Evolutionary conservation across 2,797 vertebrate species (phyloP).

Genomic region (Pristis pectinata): DNA sequence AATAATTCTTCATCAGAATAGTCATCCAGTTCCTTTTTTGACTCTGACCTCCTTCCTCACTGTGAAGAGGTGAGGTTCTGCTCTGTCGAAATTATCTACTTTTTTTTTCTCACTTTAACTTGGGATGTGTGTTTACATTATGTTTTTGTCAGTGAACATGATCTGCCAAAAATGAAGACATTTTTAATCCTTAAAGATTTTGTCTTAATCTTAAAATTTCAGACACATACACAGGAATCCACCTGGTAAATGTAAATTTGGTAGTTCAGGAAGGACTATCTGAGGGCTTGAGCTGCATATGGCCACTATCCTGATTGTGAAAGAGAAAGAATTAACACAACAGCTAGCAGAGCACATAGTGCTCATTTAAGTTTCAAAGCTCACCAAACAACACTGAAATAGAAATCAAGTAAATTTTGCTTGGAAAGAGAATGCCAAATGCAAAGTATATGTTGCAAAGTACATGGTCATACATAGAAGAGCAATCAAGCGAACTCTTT

Average conservation of each 20-base stretch:
- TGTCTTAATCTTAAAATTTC: no score
- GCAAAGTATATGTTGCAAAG: background rate
- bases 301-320: background rate
- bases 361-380: constrained; percentile 5
- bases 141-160: background rate
- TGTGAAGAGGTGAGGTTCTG: background rate
- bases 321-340: constrained; percentile 6
- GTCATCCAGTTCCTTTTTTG: background rate
- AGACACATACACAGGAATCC: no score
- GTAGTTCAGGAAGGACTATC: background rate
- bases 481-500: background rate
- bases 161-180: background rate
- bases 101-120: background rate
- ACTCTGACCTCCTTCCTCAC: background rate
- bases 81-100: background rate
- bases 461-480: background rate
- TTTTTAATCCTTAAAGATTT: no score
- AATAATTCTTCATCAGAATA: no score
- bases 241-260: background rate
- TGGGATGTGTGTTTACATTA: background rate
- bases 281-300: background rate
- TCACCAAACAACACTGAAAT: background rate
- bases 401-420: constrained; percentile 23
- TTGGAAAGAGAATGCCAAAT: constrained; percentile 14
- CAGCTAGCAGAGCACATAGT: constrained; percentile 17